These are phyloP conservation scores for Lytechinus variegatus DNA, from an alignment of 35 echinoderm and acorn worm genomes.

Conservation along the genomic window DNA sequence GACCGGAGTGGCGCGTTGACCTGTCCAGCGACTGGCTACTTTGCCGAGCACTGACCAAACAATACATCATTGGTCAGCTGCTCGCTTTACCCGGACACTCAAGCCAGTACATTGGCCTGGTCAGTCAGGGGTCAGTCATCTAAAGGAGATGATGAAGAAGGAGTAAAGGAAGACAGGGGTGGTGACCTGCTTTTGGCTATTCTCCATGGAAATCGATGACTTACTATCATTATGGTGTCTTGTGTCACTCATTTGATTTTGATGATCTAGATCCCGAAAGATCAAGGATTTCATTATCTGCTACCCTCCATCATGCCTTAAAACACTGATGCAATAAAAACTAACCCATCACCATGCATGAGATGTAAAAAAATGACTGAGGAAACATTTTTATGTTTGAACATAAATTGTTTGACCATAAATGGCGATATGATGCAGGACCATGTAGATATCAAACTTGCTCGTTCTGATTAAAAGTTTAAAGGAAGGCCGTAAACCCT, in stretches of 20 bases:
- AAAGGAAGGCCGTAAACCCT: neutral
- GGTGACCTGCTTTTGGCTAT: neutral
- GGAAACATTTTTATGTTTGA: too few species aligned
- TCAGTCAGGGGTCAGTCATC: neutral
- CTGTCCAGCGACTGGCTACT: neutral
- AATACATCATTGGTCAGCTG: neutral
- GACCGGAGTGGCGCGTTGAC: constrained; percentile 12
- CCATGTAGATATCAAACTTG: neutral
- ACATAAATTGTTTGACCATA: too few species aligned
- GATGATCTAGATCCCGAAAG: neutral
- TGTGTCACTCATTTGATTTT: neutral
- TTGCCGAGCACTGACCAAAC: neutral
- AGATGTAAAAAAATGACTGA: too few species aligned
- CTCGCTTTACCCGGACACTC: neutral
- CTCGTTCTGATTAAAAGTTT: too few species aligned
- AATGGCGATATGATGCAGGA: too few species aligned
- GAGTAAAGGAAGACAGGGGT: neutral
- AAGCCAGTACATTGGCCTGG: neutral
- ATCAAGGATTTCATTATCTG: neutral
- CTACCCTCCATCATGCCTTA: neutral
- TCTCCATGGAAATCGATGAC: neutral
- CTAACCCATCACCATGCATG: neutral
- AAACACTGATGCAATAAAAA: neutral
- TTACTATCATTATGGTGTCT: neutral
- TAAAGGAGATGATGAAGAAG: neutral